Evolutionary conservation across 2,888 invertebrate species (phyloP).

Genomic region (Drosophila eohydei): DNA sequence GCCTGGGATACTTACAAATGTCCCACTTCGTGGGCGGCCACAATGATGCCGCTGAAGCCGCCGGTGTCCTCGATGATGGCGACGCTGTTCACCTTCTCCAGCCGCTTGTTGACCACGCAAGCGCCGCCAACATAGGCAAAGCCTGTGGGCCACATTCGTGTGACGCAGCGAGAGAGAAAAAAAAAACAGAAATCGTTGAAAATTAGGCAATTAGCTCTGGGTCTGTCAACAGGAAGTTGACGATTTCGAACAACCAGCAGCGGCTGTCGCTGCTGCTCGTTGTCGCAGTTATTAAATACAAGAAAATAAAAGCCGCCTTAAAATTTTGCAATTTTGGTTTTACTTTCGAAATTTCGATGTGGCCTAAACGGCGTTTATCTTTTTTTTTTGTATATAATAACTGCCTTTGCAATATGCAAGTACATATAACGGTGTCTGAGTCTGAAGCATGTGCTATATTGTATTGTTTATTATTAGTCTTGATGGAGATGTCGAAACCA

Average conservation of each 20-base stretch:
- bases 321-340: constrained; percentile 53
- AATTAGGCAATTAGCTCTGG: constrained; percentile 65
- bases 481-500: constrained; percentile 27
- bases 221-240: constrained; percentile 71
- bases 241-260: constrained; percentile 54
- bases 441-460: constrained; percentile 23
- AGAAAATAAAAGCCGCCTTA: constrained; percentile 34
- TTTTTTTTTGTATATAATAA: constrained; percentile 55
- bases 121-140: constrained; percentile 98
- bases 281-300: constrained; percentile 57
- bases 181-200: constrained; percentile 39
- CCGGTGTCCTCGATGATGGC: constrained; percentile 98
- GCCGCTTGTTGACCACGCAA: constrained; percentile 96
- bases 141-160: constrained; percentile 86
- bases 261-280: constrained; percentile 32
- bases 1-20: constrained; percentile 92
- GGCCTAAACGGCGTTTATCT: constrained; percentile 51
- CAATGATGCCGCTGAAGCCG: constrained; percentile 97
- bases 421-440: constrained; percentile 19
- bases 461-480: constrained; percentile 2
- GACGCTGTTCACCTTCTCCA: constrained; percentile 98
- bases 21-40: constrained; percentile 98
- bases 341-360: constrained; percentile 60
- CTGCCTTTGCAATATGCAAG: constrained; percentile 34
- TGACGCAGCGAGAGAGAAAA: background rate